Evolutionary conservation across 2,113 vertebrate species (phyloP), one percentile per base, ranked within the genome.

Genomic region (Lipophrys pholis): DNA sequence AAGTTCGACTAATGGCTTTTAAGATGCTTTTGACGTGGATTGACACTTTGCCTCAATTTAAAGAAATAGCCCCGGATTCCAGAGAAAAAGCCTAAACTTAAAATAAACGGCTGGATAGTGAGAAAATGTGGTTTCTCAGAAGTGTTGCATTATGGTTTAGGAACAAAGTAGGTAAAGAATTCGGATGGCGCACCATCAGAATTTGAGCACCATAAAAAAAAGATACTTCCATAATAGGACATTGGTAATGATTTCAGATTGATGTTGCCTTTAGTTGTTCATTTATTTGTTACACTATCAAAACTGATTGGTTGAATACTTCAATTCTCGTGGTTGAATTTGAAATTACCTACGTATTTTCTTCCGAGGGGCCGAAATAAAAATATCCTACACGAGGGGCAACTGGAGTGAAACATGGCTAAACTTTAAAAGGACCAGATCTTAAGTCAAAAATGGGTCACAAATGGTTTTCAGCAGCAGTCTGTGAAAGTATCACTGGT

Each of bases 171-270:
- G 45, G 15, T 7, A 14, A 12, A 16, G 45, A 36, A 51, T 30
- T 30, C 4, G 21, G 4, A 30, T n/a, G n/a, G n/a, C 8, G n/a
- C 5, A 5, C n/a, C 39, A 36, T 61, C 38, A 8, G 11, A 45
- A 15, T 3, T 2, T 10, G 11, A 30, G 30, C 6, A 15, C 46
- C 17, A n/a, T n/a, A 65, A 49, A 14, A 11, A 55, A 35, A 8
- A 63, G 40, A 15, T 38, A 35, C 35, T 76, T 50, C 17, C 16
- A 42, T 17, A 15, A 43, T 5, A 45, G n/a, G 9, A 56, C 35
- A 60, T 43, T 48, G 76, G 14, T 15, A 42, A 3, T 51, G 30
- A 46, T 56, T 36, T 10, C 21, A 50, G 56, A 50, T 60, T 30
- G 21, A 55, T 42, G 11, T 21, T 70, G 40, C 41, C 69, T 30